Conservation (phyloP, 2,797 vertebrate species). For the Petrocephalus sullivani region DNA sequence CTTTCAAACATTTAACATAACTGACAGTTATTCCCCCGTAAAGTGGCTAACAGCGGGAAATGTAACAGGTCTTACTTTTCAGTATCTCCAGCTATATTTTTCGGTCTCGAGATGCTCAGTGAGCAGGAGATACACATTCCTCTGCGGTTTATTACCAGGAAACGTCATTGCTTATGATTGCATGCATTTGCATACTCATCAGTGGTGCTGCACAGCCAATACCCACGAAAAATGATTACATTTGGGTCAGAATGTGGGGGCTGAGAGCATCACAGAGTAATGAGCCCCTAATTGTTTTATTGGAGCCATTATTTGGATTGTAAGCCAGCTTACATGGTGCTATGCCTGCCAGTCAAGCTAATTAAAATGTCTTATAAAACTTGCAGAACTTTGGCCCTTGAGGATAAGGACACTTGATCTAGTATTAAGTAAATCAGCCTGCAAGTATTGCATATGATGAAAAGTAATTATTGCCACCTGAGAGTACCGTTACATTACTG, state of each 20-base stretch:
- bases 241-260: background rate
- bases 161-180: background rate
- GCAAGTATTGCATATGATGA: background rate
- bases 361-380: background rate
- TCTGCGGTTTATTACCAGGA: background rate
- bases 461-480: background rate
- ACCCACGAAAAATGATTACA: background rate
- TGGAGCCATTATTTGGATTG: background rate
- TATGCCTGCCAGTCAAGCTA: background rate
- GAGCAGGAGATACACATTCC: background rate
- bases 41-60: background rate
- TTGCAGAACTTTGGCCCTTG: background rate
- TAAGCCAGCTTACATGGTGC: background rate
- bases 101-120: background rate
- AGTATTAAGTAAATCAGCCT: background rate
- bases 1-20: background rate
- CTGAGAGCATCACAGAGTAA: background rate
- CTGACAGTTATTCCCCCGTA: background rate
- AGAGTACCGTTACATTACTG: background rate
- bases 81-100: background rate
- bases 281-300: background rate
- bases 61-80: background rate
- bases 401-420: background rate
- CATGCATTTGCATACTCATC: background rate
- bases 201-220: background rate